These are phyloP conservation scores for Lumbricus terrestris DNA, from an alignment of 2,888 invertebrate genomes.

Conservation along the genomic window DNA sequence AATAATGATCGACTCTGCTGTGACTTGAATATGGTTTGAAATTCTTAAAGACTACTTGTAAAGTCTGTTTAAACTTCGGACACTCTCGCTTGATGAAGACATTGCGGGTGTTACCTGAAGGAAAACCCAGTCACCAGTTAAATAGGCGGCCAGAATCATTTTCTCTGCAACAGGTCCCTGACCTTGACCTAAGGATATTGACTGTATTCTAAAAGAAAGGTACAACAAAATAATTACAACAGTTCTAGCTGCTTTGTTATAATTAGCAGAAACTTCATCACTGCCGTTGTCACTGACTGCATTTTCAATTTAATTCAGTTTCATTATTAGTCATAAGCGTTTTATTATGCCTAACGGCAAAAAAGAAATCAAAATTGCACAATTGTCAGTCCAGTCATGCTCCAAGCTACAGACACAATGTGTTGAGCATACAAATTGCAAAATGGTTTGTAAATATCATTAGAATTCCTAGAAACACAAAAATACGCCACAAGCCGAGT, in stretches of 20 bases:
- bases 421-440: too few relatives aligned
- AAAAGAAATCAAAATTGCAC: too few relatives aligned
- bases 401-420: too few relatives aligned
- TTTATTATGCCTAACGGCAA: background rate
- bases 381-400: too few relatives aligned
- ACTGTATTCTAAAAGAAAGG: constrained; percentile 49
- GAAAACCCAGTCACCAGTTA: constrained; percentile 60
- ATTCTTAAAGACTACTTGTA: background rate
- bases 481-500: too few relatives aligned
- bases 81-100: background rate
- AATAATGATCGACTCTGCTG: background rate
- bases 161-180: constrained; percentile 61
- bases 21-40: background rate
- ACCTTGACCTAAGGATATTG: constrained; percentile 61
- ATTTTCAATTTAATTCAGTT: background rate
- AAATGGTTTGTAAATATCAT: too few relatives aligned
- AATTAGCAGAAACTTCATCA: background rate
- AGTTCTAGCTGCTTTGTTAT: too few relatives aligned
- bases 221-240: background rate
- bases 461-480: too few relatives aligned
- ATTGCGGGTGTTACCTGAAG: constrained; percentile 50
- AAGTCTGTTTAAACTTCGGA: background rate
- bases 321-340: background rate
- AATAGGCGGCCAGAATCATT: constrained; percentile 54
- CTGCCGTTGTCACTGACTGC: background rate